These are phyloP conservation scores for Gephyroberyx darwinii DNA, from an alignment of 2,797 vertebrate genomes.

Conservation along the genomic window DNA sequence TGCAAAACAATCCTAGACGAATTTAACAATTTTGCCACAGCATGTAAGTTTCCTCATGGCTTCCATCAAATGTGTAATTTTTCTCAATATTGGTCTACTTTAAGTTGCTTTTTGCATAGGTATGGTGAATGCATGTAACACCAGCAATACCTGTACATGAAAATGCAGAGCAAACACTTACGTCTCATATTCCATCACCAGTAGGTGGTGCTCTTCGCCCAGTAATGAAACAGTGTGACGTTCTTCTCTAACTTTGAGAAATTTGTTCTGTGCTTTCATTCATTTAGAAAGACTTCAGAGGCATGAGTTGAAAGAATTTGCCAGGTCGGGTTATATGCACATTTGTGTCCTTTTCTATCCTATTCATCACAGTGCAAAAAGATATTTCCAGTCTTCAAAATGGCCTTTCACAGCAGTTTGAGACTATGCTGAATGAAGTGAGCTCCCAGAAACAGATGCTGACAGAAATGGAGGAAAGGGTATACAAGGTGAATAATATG, in stretches of 20 bases:
- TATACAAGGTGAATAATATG: conserved; percentile 73
- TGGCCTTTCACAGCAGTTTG: conserved; percentile 71
- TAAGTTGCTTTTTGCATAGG: background rate
- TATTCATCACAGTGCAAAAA: conserved; percentile 70
- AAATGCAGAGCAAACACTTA: background rate
- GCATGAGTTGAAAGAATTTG: background rate
- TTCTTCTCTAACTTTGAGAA: background rate
- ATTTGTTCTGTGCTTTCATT: background rate
- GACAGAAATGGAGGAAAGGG: conserved; percentile 65
- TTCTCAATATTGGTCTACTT: background rate
- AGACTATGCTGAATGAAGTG: conserved; percentile 67
- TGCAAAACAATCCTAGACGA: conserved; percentile 71
- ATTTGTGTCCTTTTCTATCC: conserved; percentile 17
- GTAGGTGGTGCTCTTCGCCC: conserved; percentile 62
- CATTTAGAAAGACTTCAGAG: conserved; percentile 2
- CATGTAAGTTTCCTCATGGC: conserved; percentile 69
- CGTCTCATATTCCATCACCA: conserved; percentile 36
- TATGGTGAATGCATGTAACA: background rate
- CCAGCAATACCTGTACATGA: background rate
- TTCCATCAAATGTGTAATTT: background rate
- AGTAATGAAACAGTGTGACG: background rate
- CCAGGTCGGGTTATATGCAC: background rate
- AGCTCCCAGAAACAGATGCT: conserved; percentile 68
- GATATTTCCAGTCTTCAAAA: conserved; percentile 68
- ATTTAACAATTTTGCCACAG: conserved; percentile 69